Percentiles rank a stretch among this genome's conserved stretches.
Conservation (phyloP, 2,113 vertebrate genomes). For the Okapia johnstoni region DNA sequence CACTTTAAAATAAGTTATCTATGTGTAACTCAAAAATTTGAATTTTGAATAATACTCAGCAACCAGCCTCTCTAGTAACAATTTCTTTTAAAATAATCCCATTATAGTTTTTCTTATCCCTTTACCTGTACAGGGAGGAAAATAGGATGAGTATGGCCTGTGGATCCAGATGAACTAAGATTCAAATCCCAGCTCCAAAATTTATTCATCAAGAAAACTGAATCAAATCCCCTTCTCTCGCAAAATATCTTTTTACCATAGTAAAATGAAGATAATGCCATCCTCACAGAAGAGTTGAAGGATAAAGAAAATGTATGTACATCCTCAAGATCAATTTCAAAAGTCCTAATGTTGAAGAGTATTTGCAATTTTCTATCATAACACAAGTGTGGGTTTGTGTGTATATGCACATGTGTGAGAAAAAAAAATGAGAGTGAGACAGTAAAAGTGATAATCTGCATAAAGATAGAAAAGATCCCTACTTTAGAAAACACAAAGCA, state of each 20-base stretch:
- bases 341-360: background rate
- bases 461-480: background rate
- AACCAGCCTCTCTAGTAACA: background rate
- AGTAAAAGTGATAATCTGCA: background rate
- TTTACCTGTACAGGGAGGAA: background rate
- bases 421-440: background rate
- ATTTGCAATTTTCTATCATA: background rate
- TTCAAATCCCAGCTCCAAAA: background rate
- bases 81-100: background rate
- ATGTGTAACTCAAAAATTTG: background rate
- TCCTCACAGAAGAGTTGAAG: background rate
- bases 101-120: background rate
- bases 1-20: background rate
- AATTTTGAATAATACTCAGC: background rate
- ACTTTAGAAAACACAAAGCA: background rate
- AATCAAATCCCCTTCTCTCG: background rate
- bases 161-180: background rate
- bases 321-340: background rate
- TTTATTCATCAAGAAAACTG: background rate
- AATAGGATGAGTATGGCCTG: background rate
- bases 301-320: background rate
- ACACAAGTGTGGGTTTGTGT: background rate
- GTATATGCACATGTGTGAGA: background rate
- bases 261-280: background rate
- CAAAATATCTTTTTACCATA: background rate